Base-by-base conservation (phyloP, 1,140 invertebrate species). In the Pachyrhynchus sulphureomaculatus region DNA sequence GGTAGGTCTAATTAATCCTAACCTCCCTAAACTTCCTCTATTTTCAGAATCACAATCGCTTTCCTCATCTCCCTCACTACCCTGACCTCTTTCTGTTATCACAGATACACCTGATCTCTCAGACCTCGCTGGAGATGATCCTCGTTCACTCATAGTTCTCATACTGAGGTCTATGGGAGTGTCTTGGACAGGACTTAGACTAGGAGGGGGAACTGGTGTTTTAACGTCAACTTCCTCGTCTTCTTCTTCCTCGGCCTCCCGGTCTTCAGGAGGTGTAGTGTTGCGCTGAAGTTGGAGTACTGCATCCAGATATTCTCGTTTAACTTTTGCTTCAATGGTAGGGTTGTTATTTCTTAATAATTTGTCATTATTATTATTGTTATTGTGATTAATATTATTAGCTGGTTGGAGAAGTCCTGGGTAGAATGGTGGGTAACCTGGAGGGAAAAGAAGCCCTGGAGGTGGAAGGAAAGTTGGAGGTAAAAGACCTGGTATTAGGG, bases 121-220 rank as follows among this genome's bases (percentile, higher is more conserved):
- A 33, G 81, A 81, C 5, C 77, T 75, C 23, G 79, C 77, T 3
- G 80, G 79, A 49, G 78, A 66, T 9, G 71, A 78, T 42, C 80
- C 77, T 65, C 81, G 62, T 26, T 81, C 74, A 18, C 82, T 81
- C 26, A 79, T 78, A 2, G 81, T 81, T 73, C 88, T 88, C 67
- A 89, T 83, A 1, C 87, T 89, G 9, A 92, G 77, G 73, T 92
- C 89, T 49, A 92, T 91, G 1, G 89, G 90, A 64, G 88, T 83
- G 10, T 90, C 87, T 76, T 86, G 82, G 36, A 83, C 78, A 15
- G 74, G 53, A 42, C 73, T 72, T 45, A 68, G 36, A 51, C 61
- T 57, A 45, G 66, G 51, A 61, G 63, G 62, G 51, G 64, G 44
- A 59, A 65, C 64, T 77, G 78, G 62, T 0, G 62, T 64, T n/a